These are phyloP conservation scores for Chaetodon trifasciatus DNA, from an alignment of 2,797 vertebrate genomes.

Conservation along the genomic window DNA sequence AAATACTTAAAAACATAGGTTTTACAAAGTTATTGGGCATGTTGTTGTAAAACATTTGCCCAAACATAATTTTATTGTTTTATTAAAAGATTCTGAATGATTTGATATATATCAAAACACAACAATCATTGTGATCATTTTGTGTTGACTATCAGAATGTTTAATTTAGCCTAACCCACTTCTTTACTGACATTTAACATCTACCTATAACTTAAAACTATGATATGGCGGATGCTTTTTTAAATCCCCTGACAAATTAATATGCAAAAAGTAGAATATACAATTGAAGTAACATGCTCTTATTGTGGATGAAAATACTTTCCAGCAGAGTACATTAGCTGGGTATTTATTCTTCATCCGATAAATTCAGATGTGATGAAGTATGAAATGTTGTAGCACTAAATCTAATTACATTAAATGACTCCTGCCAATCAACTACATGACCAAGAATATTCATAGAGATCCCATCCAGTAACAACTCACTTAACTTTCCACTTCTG, in stretches of 20 bases:
- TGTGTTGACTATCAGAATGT: background rate
- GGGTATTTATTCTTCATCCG: background rate
- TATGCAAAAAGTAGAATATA: background rate
- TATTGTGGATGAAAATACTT: background rate
- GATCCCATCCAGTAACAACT: slow-evolving; percentile 58
- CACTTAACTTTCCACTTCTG: slow-evolving; percentile 77
- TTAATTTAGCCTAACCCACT: background rate
- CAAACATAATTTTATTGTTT: background rate
- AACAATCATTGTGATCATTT: background rate
- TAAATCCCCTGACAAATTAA: background rate
- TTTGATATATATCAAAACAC: background rate
- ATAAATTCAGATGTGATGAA: background rate
- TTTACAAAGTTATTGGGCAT: background rate
- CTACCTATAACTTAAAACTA: background rate
- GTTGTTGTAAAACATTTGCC: background rate
- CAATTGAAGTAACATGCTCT: background rate
- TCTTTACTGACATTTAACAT: background rate
- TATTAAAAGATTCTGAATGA: background rate
- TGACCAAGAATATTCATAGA: background rate
- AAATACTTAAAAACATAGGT: background rate
- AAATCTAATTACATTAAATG: background rate
- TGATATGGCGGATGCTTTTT: background rate
- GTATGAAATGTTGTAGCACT: background rate
- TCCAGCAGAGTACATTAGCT: background rate
- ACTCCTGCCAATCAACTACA: background rate